A percentile compares a stretch with the other conserved stretches of the same genome.
These are phyloP conservation scores for Macroglossus sobrinus DNA, from an alignment of 2,113 vertebrate species.

Conservation along the genomic window DNA sequence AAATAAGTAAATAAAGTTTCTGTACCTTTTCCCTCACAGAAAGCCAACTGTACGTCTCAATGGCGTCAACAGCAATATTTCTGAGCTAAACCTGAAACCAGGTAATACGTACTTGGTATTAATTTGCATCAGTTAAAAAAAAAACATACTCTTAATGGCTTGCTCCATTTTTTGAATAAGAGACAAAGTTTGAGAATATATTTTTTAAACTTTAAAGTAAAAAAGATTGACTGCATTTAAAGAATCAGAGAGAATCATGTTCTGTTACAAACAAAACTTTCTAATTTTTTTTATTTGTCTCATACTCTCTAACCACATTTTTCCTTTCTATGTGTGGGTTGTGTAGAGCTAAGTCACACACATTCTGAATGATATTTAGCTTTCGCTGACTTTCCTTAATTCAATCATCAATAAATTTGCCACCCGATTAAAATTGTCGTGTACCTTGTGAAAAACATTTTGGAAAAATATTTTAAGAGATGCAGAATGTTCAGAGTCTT, in stretches of 20 bases:
- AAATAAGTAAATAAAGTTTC: not conserved
- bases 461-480: slow-evolving; percentile 51
- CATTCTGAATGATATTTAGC: not conserved
- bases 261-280: slow-evolving; percentile 1
- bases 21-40: not conserved
- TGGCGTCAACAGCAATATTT: not conserved
- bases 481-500: slow-evolving; percentile 45
- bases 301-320: not conserved
- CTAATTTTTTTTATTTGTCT: not conserved
- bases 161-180: not conserved
- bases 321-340: not conserved
- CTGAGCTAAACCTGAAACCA: not conserved
- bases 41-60: not conserved
- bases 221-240: slow-evolving; percentile 30
- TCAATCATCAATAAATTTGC: slow-evolving; percentile 22
- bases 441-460: slow-evolving; percentile 46
- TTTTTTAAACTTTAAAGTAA: not conserved
- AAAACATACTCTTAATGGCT: not conserved
- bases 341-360: not conserved
- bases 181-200: not conserved
- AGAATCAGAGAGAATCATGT: not conserved
- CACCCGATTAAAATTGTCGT: slow-evolving; percentile 41
- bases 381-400: slow-evolving; percentile 47
- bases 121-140: slow-evolving; percentile 10
- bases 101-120: not conserved